Evolutionary conservation across 2,113 vertebrate genomes (phyloP), one percentile per base, ranked within the genome.

Genomic region (Siniperca chuatsi): DNA sequence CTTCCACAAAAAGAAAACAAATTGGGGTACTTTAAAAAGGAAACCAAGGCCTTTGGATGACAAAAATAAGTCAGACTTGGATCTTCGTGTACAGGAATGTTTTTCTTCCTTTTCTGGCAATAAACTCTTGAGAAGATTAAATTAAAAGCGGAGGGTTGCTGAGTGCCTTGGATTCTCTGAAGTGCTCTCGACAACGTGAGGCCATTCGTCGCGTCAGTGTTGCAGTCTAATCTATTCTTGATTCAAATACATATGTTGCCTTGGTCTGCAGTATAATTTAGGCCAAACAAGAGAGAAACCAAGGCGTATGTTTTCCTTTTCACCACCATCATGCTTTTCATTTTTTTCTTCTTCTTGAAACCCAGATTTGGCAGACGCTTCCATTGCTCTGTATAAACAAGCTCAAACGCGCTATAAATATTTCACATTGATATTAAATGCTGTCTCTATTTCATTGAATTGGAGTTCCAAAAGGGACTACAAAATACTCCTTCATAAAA

Each of bases 371-470:
- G 67, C 87, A 62, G 78, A 62, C 3, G 21, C 78, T 90, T 89
- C 82, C 78, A 83, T 82, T 40, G 54, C 77, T 81, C 81, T 55
- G 79, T 50, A 89, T 91, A 93, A 94, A 94, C 87, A 92, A 91
- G 75, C 90, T 84, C 77, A 90, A 90, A 90, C 5, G 9, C 37
- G 5, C 72, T 33, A 94, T 94, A 87, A 92, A 94, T 94, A 87
- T 92, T 94, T 94, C 75, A 94, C 85, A 77, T 69, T 83, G 81
- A 91, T 92, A 86, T 90, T 92, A 92, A 93, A 93, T 80, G 87
- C 78, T 72, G 89, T 92, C 82, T 92, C 88, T 55, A 62, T 90
- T 90, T 90, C 87, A 82, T 70, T 87, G 76, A 92, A 87, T 93
- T 82, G 85, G 81, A 89, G 84, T 89, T 92, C 72, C 40, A 91